Evolutionary conservation across 2,113 vertebrate species (phyloP).

Genomic region (Gadus chalcogrammus): DNA sequence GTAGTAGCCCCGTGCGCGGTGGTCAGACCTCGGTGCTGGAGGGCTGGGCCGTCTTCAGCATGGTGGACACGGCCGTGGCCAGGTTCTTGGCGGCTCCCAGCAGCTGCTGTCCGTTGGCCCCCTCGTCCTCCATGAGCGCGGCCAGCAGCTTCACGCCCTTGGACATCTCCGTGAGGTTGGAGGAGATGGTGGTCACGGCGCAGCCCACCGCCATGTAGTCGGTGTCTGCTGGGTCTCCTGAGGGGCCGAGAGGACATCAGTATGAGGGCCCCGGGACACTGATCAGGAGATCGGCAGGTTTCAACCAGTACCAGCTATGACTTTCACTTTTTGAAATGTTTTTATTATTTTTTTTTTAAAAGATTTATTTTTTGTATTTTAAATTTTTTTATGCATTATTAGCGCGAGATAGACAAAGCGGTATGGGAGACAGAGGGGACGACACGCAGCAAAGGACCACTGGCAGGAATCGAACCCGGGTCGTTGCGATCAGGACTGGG

Average conservation of each 20-base stretch:
- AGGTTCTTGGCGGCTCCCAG: slow-evolving; percentile 92
- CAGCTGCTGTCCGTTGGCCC: slow-evolving; percentile 86
- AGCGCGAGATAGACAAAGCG: too few relatives aligned
- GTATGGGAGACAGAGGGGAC: too few relatives aligned
- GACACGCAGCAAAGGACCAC: too few relatives aligned
- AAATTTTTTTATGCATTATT: too few relatives aligned
- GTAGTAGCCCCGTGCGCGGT: too few relatives aligned
- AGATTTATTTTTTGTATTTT: too few relatives aligned
- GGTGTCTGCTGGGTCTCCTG: slow-evolving; percentile 93
- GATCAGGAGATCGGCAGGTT: too few relatives aligned
- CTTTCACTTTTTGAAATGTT: too few relatives aligned
- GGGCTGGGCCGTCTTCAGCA: slow-evolving; percentile 92
- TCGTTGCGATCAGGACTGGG: too few relatives aligned
- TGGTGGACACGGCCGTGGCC: slow-evolving; percentile 86
- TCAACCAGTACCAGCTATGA: background rate
- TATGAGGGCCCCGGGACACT: background rate
- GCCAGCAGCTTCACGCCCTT: slow-evolving; percentile 94
- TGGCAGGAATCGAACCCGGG: too few relatives aligned
- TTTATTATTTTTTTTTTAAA: too few relatives aligned
- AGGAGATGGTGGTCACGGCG: slow-evolving; percentile 95
- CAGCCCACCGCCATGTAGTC: slow-evolving; percentile 98
- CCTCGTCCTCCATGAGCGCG: slow-evolving; percentile 93
- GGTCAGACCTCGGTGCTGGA: slow-evolving; percentile 82
- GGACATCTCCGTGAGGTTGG: slow-evolving; percentile 98
- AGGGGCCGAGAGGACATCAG: background rate